Evolutionary conservation across 2,113 vertebrate genomes (phyloP).

Genomic region (Burhinus oedicnemus): DNA sequence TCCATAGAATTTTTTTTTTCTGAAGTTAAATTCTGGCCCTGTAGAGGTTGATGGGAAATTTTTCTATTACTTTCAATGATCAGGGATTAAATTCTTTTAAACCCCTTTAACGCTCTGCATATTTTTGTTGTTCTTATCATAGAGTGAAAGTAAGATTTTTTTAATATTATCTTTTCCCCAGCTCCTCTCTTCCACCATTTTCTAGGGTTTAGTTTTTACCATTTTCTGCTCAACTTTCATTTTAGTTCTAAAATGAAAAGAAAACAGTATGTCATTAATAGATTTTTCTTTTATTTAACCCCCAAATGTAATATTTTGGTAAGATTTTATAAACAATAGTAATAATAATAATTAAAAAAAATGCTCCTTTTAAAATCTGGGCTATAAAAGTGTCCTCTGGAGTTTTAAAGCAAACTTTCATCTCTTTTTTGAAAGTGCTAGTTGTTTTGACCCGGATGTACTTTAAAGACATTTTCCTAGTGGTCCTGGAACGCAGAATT

Average conservation of each 20-base stretch:
- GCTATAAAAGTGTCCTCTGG: not conserved
- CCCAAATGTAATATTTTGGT: not conserved
- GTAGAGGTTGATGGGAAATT: not conserved
- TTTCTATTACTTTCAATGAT: not conserved
- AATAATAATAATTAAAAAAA: no score
- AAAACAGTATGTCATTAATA: not conserved
- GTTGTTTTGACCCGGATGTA: not conserved
- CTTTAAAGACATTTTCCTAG: not conserved
- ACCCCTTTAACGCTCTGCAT: not conserved
- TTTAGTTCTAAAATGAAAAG: not conserved
- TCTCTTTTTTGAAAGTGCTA: not conserved
- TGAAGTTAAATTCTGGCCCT: not conserved
- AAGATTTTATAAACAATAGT: not conserved
- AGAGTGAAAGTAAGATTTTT: not conserved
- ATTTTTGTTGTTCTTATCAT: not conserved
- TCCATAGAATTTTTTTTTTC: not conserved
- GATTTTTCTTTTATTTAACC: not conserved
- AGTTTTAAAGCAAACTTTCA: not conserved
- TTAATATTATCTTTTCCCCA: accelerated
- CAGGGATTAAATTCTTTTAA: not conserved
- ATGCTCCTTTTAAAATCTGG: not conserved
- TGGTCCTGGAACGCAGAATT: no score
- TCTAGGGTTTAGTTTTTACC: not conserved
- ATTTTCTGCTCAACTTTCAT: not conserved
- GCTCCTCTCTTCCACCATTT: not conserved